Base-by-base conservation (phyloP, 2,888 invertebrate species). In the Meiosimyza decipiens region DNA sequence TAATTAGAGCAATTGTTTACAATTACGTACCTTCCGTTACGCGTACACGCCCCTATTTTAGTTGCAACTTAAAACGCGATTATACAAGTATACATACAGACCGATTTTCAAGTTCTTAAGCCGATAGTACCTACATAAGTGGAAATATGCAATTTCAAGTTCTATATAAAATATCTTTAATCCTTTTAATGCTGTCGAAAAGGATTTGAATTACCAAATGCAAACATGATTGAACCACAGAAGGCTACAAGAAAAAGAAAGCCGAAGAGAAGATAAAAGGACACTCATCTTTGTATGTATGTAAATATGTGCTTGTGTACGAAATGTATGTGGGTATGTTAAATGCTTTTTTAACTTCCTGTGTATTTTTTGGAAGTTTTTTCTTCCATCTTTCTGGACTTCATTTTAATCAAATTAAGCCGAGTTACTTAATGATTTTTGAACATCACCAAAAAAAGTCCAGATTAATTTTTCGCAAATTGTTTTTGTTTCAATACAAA, bases 1-100 rank as follows among this genome's bases (percentile, higher is more conserved):
- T 82, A 83, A 83, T 84, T 84, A 83, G 80, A 73, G 76, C 83
- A 83, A 84, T 83, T 83, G 83, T 83, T 84, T 82, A 82, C 83
- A 82, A 83, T 28, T 81, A 80, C 82, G 80, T 82, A 78, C 82
- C 83, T 83, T 83, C 82, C 82, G 80, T 82, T 75, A 72, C 72
- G 74, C 72, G 73, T 68, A 63, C 83, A 82, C 82, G 82, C 82
- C 82, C 81, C 79, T 65, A 54, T 51, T 40, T 49, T 40, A 59
- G 65, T 75, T 55, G 54, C 65, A 40, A 6, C 12, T 40, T n/a
- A 71, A 66, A 72, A 75, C 75, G 74, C 72, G 76, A 73, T 73
- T 70, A 71, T 74, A 33, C 71, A 73, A 75, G 69, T 71, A 71
- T 60, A 9, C 54, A 49, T 55, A 64, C 62, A 68, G 65, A 71